Percentiles rank a stretch among this genome's conserved stretches.
Evolutionary conservation across 1,140 invertebrate species (phyloP).

Genomic region (Mizuhopecten yessoensis): DNA sequence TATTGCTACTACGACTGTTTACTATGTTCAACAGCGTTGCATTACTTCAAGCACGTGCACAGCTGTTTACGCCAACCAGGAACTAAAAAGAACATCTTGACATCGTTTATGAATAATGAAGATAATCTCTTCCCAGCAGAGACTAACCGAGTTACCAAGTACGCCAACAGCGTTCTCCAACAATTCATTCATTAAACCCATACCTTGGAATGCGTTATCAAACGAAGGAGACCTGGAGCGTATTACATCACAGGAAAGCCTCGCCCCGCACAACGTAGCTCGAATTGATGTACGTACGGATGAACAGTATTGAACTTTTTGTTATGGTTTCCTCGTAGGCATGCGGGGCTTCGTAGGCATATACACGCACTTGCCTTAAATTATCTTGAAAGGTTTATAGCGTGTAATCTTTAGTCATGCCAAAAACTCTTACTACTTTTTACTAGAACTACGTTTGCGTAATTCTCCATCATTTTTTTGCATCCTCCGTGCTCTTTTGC

Average conservation of each 20-base stretch:
- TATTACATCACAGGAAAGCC: not conserved
- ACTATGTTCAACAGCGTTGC: not conserved
- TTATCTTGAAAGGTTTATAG: not conserved
- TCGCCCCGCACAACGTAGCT: not conserved
- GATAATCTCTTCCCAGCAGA: not conserved
- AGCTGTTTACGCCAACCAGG: not conserved
- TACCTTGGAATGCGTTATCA: not conserved
- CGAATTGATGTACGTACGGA: not conserved
- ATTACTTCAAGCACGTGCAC: not conserved
- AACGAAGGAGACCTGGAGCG: not conserved
- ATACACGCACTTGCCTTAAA: too few relatives aligned
- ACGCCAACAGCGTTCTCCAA: not conserved
- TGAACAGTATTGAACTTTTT: not conserved
- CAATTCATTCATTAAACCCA: not conserved
- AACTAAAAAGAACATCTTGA: slow-evolving; percentile 1
- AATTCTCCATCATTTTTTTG: too few relatives aligned
- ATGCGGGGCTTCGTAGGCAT: not conserved
- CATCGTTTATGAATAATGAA: slow-evolving; percentile 39
- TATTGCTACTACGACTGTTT: not conserved
- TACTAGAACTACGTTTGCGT: too few relatives aligned
- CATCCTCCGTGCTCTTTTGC: too few relatives aligned
- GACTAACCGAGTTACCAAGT: not conserved
- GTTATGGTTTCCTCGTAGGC: not conserved
- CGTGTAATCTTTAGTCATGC: not conserved
- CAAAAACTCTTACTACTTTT: not conserved